Base-by-base conservation (phyloP, 2,113 vertebrate genomes). In the Chionomys nivalis region DNA sequence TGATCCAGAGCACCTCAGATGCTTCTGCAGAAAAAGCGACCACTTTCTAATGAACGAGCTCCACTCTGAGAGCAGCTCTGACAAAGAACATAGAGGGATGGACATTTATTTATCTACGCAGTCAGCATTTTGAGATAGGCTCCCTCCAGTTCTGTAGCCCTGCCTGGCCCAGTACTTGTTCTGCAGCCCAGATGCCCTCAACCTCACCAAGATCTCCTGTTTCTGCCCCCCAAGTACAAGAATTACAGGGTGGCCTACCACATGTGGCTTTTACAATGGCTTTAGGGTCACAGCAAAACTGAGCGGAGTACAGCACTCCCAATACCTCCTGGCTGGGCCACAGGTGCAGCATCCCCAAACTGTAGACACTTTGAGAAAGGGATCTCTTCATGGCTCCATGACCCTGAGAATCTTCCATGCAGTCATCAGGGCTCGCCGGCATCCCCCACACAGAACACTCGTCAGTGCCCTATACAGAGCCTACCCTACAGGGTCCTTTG, bases 11-110 rank as follows among this genome's bases (percentile, higher is more conserved):
- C 49, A 81, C 17, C 65, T 78, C 9, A 9, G 11, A 8, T 65
- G 47, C 93, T 92, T 96, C 72, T 93, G 61, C 52, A 97, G 91
- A 90, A 94, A 91, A 12, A n/a, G 49, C 8, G 68, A 47, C 47
- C 17, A 49, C 31, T 76, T 73, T 88, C 76, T 19, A 81, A 88
- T 61, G 6, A 93, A 82, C 44, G 82, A 86, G 49, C 36, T 89
- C 81, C 73, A 89, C 10, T 87, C 68, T 81, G 81, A 83, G 26
- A 81, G 36, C 12, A 63, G n/a, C 23, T 63, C 58, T 61, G 28
- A 42, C 61, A 63, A 36, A 36, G 28, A 31, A 83, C 28, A 63
- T 28, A 31, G 55, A 61, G n/a, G 31, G 39, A 42, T 5, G 42
- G 13, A 17, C 24, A 42, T 65, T 44, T 44, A 65, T 44, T 83